Evolutionary conservation across 2,113 vertebrate genomes (phyloP), one percentile per base, ranked within the genome.

Genomic region (Malaclemys terrapin): DNA sequence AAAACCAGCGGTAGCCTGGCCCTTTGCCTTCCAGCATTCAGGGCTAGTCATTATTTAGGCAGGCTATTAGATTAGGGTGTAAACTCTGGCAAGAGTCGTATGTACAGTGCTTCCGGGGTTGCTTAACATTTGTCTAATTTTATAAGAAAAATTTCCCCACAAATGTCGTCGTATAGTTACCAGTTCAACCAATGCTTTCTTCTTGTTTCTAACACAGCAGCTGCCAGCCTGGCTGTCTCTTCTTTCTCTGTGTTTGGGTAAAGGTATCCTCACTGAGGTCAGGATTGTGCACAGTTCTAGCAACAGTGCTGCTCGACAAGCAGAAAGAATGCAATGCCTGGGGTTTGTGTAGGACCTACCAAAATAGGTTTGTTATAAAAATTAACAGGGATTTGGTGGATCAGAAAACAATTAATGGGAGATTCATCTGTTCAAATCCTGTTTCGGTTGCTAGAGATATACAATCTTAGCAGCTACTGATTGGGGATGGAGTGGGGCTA

Each of bases 21-120:
- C 93, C 93, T 79, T 10, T 54, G 91, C 0, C 72, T 92, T 91
- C 53, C 93, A 91, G 89, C 90, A 91, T 84, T 11, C 75, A 10
- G 79, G 54, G 79, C 38, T 3, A 13, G 20, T 12, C 1, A 2
- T 76, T 4, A 22, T 25, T 42, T 42, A 25, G n/a, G 10, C 22
- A 42, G 5, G 24, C 83, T 91, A 75, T 94, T 93, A 92, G 93
- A 95, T 94, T 93, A 85, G 72, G 79, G 90, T 38, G 84, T 45
- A 2, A 80, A 53, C 11, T 72, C 62, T 47, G 56, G 76, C 47
- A 42, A 53, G 2, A 53, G 22, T 5, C 69, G 25, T 12, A 45
- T 10, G 3, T 42, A 54, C 90, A 52, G 38, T 52, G 57, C 53
- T 2, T 11, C 0, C 0, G 38, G 9, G 50, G 50, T 93, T 7